phyloP scores from a whole-genome alignment of 2,888 invertebrate species.

The Agrochola circellaris region DNA sequence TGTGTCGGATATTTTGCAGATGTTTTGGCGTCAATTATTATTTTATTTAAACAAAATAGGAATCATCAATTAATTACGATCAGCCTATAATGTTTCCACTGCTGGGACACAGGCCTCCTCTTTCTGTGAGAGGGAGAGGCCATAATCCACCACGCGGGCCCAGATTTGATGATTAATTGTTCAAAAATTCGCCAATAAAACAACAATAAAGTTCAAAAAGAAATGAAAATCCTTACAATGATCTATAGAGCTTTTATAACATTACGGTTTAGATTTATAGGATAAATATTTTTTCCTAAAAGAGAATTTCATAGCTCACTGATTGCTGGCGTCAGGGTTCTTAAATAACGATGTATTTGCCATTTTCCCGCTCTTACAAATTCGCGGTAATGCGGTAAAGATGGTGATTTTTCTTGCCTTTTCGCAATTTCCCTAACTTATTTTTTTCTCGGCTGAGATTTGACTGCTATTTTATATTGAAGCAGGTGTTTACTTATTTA shows the following conservation, averaged over 20 bases:
- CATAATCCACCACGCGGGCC: no score
- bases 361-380: slow-evolving; percentile 21
- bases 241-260: slow-evolving; percentile 34
- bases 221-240: slow-evolving; percentile 1
- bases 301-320: slow-evolving; percentile 19
- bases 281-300: slow-evolving; percentile 21
- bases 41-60: background rate
- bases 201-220: background rate
- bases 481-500: background rate
- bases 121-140: no score
- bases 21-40: background rate
- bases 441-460: slow-evolving; percentile 18
- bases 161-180: background rate
- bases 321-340: slow-evolving; percentile 30
- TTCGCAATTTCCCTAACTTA: slow-evolving; percentile 22
- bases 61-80: no score
- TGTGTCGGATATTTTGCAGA: background rate
- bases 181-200: background rate
- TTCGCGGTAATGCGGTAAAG: slow-evolving; percentile 32
- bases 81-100: no score
- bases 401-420: slow-evolving; percentile 29
- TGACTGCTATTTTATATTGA: slow-evolving; percentile 25
- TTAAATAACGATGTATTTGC: slow-evolving; percentile 26
- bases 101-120: no score
- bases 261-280: slow-evolving; percentile 12